Evolutionary conservation across 2,888 invertebrate species (phyloP).

Genomic region (Cabera pusaria): DNA sequence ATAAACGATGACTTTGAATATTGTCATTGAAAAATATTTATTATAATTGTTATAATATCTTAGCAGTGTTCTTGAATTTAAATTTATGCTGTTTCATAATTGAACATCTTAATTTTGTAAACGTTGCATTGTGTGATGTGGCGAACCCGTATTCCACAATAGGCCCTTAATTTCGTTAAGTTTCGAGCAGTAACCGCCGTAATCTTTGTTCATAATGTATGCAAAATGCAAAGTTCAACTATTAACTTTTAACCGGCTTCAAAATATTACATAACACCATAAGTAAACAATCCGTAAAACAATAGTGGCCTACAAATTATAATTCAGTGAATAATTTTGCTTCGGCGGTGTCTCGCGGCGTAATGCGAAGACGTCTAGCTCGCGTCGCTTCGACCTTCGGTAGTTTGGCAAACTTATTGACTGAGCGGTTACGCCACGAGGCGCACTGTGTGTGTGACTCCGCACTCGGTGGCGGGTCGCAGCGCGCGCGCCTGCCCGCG

Average conservation of each 20-base stretch:
- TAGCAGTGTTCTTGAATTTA: too few relatives aligned
- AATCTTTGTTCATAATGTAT: too few relatives aligned
- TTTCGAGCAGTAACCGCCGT: too few relatives aligned
- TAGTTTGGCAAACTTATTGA: constrained; percentile 79
- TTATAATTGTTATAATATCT: background rate
- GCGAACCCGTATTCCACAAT: too few relatives aligned
- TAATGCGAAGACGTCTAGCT: constrained; percentile 68
- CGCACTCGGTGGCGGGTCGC: constrained; percentile 56
- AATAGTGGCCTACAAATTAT: constrained; percentile 68
- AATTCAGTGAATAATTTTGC: constrained; percentile 62
- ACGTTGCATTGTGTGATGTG: too few relatives aligned
- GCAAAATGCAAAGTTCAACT: constrained; percentile 7
- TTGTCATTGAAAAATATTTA: constrained; percentile 7
- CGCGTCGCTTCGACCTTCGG: constrained; percentile 76
- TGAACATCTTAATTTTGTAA: too few relatives aligned
- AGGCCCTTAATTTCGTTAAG: constrained; percentile 8
- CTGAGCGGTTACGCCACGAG: constrained; percentile 72
- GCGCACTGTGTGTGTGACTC: constrained; percentile 53
- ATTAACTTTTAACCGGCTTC: constrained; percentile 10
- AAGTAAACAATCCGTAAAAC: constrained; percentile 42
- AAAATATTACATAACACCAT: constrained; percentile 42
- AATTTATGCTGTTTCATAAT: too few relatives aligned
- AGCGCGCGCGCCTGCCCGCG: constrained; percentile 60
- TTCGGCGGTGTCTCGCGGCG: constrained; percentile 46
- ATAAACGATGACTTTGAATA: constrained; percentile 7